Base-by-base conservation (phyloP, 23 tunicate species). In the Halocynthia roretzi region DNA sequence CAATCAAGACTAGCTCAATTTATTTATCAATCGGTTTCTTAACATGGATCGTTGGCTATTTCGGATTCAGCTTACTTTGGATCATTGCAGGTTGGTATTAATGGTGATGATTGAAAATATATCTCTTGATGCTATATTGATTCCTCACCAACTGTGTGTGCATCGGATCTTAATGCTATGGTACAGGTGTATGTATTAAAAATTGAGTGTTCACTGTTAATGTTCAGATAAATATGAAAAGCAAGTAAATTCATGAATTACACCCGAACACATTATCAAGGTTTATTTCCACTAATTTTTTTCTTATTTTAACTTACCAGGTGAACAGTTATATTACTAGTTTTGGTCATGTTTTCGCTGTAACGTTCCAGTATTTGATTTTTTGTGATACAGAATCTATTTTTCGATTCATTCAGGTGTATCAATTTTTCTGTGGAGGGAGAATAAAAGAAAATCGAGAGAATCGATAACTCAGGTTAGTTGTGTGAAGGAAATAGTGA, bases 21-120 rank as follows among this genome's bases (percentile, higher is more conserved):
- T 74, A 80, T 8, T 70, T 85, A 66, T 83, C 62, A 8, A 40
- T 91, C 62, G 91, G 82, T 8, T 11, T 77, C 8, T 8, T 81
- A 6, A 53, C 81, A 14, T 91, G 91, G 90, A 65, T 82, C 50
- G 19, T 77, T 19, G 97, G 97, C 10, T 85, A 81, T 70, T 85
- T 85, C 56, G 74, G 85, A 8, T 75, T 91, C 71, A 91, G 97
- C 67, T 56, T 85, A 17, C 50, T 85, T 50, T 91, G 97, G 97
- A 52, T 91, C 17, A 53, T 91, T 31, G 49, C 60, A 75, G 97
- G 97, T 85, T 68, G 63, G n/a, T n/a, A n/a, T n/a, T n/a, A n/a
- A n/a, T n/a, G 55, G 20, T 15, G n/a, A 23, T 20, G 51, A 2
- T 51, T n/a, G 12, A 31, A 31, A 31, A 31, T 31, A 31, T 31